Evolutionary conservation across 2,113 vertebrate genomes (phyloP).

Genomic region (Tursiops truncatus): DNA sequence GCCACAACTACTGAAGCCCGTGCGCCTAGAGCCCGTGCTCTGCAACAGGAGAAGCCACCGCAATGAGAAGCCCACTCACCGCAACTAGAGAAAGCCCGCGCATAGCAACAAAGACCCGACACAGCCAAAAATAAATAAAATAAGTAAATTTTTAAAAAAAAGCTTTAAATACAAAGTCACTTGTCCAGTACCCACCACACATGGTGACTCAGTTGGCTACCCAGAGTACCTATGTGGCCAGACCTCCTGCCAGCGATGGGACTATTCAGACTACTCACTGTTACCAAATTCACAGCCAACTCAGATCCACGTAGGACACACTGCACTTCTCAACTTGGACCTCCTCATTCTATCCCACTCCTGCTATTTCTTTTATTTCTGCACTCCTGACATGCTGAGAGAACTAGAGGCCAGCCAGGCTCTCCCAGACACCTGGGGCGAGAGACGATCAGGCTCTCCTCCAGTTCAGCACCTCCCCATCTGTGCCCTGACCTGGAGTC

Average conservation of each 20-base stretch:
- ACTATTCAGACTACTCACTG: not conserved
- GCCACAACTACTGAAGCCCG: too few relatives aligned
- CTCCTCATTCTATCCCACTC: not conserved
- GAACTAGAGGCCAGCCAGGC: not conserved
- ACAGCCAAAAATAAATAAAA: too few relatives aligned
- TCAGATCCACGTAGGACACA: not conserved
- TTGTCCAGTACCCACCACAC: not conserved
- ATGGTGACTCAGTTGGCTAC: not conserved
- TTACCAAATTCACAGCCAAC: not conserved
- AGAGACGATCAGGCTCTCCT: not conserved
- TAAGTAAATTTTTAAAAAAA: too few relatives aligned
- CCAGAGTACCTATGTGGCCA: not conserved
- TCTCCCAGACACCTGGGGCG: not conserved
- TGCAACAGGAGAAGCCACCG: not conserved
- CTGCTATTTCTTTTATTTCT: not conserved
- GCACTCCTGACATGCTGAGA: not conserved
- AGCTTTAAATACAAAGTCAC: not conserved
- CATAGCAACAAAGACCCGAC: too few relatives aligned
- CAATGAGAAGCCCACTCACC: not conserved
- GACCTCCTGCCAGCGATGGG: not conserved
- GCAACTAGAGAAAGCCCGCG: too few relatives aligned
- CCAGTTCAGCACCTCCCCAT: not conserved
- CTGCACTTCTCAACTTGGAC: not conserved
- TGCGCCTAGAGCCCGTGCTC: not conserved
- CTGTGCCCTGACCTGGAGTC: not conserved